A percentile compares a stretch with the other conserved stretches of the same genome.
Conservation (phyloP, 2,113 vertebrate genomes). For the Aix galericulata region DNA sequence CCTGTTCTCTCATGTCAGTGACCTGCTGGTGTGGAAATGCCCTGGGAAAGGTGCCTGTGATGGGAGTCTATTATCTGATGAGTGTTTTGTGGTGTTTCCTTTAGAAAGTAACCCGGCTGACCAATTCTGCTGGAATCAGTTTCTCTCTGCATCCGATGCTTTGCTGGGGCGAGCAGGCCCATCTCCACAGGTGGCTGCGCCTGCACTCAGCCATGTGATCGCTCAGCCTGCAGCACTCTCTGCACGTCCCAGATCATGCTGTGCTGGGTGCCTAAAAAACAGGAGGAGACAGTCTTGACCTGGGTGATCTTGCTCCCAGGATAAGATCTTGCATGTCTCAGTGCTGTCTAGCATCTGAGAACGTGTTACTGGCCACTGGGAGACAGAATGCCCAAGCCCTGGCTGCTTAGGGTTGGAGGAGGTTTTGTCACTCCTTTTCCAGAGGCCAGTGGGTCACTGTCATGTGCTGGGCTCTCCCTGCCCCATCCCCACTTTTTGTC, state of each 20-base stretch:
- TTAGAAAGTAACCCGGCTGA: background rate
- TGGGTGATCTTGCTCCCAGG: background rate
- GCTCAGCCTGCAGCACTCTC: background rate
- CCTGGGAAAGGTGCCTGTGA: background rate
- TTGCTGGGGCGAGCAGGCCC: background rate
- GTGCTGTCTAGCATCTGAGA: background rate
- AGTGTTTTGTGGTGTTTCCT: background rate
- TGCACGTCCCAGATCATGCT: background rate
- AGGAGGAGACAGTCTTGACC: background rate
- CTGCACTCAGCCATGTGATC: background rate
- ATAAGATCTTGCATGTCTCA: background rate
- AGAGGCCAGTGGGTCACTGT: background rate
- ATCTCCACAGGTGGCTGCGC: background rate
- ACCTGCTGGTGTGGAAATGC: background rate
- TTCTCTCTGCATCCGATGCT: background rate
- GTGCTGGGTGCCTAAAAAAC: background rate
- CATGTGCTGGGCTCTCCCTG: background rate
- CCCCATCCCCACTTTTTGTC: background rate
- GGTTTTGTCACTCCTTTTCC: background rate
- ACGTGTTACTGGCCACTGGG: fast-evolving
- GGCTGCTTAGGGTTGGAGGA: background rate
- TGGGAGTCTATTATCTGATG: background rate
- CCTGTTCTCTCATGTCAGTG: background rate
- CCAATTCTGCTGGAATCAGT: background rate
- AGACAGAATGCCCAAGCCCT: background rate